These are phyloP conservation scores for Montipora sp. DNA, from an alignment of 64 coral and sea anemone species.

Conservation along the genomic window DNA sequence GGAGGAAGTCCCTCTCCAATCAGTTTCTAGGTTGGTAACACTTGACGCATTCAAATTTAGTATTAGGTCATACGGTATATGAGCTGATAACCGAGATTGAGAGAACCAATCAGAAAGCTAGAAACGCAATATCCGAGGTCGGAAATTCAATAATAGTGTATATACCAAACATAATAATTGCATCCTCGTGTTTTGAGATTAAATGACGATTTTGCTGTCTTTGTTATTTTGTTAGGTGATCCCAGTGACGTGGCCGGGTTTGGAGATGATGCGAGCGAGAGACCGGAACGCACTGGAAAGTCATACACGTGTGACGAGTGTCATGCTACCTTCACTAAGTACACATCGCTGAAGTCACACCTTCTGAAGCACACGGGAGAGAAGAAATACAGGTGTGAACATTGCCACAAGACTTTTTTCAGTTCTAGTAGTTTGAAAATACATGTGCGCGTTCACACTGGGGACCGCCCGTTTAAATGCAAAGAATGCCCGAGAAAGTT, in stretches of 20 bases:
- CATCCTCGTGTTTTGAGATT: background rate
- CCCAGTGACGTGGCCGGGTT: background rate
- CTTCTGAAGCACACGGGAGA: slow-evolving; percentile 95
- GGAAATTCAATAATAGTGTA: too few species aligned
- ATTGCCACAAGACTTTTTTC: slow-evolving; percentile 95
- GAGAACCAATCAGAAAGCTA: too few species aligned
- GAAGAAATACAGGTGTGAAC: slow-evolving; percentile 93
- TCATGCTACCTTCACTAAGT: slow-evolving; percentile 85
- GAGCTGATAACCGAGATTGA: too few species aligned
- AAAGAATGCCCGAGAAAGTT: slow-evolving; percentile 96
- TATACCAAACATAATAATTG: too few species aligned
- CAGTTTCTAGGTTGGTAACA: too few species aligned
- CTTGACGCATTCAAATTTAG: too few species aligned
- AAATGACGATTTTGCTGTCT: background rate
- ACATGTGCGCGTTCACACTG: slow-evolving; percentile 93
- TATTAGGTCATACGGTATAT: too few species aligned
- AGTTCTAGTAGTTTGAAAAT: slow-evolving; percentile 99
- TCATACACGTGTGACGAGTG: slow-evolving; percentile 86
- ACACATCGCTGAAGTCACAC: slow-evolving; percentile 92
- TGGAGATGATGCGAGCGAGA: background rate
- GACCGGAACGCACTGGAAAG: slow-evolving; percentile 17
- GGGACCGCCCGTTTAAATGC: slow-evolving; percentile 95
- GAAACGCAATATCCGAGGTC: too few species aligned
- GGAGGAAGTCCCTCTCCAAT: too few species aligned
- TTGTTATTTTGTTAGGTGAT: background rate